Percentiles rank a stretch among this genome's conserved stretches.
These are phyloP conservation scores for Caligus rogercresseyi DNA, from an alignment of 1,140 invertebrate species.

Conservation along the genomic window DNA sequence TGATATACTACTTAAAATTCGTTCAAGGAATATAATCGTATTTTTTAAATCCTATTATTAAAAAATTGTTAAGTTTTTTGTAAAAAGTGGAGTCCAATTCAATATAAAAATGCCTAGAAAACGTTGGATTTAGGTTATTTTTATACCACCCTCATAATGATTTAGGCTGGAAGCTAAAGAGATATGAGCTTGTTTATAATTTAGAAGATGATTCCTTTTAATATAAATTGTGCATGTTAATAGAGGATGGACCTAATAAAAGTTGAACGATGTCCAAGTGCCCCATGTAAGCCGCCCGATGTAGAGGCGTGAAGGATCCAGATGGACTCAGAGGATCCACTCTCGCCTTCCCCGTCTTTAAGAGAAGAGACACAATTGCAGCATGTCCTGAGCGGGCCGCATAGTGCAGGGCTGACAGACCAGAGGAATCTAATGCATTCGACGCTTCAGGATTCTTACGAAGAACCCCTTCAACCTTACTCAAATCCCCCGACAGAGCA, in stretches of 20 bases:
- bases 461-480: not conserved
- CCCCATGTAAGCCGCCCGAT: not conserved
- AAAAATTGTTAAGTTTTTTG: too few relatives aligned
- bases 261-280: not conserved
- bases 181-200: too few relatives aligned
- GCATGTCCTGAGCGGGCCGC: not conserved
- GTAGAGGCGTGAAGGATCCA: not conserved
- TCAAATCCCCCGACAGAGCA: not conserved
- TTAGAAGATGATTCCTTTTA: too few relatives aligned
- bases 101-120: too few relatives aligned
- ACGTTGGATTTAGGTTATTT: too few relatives aligned
- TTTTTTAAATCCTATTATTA: too few relatives aligned
- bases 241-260: not conserved
- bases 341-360: not conserved
- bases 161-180: too few relatives aligned
- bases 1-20: too few relatives aligned
- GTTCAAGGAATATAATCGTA: too few relatives aligned
- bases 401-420: not conserved
- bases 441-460: not conserved
- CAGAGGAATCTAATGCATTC: not conserved
- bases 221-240: too few relatives aligned
- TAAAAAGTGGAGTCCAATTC: too few relatives aligned
- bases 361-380: not conserved
- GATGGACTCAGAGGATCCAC: not conserved
- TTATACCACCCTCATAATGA: too few relatives aligned